These are phyloP conservation scores for Diogma glabrata DNA, from an alignment of 2,888 invertebrate species.

Conservation along the genomic window DNA sequence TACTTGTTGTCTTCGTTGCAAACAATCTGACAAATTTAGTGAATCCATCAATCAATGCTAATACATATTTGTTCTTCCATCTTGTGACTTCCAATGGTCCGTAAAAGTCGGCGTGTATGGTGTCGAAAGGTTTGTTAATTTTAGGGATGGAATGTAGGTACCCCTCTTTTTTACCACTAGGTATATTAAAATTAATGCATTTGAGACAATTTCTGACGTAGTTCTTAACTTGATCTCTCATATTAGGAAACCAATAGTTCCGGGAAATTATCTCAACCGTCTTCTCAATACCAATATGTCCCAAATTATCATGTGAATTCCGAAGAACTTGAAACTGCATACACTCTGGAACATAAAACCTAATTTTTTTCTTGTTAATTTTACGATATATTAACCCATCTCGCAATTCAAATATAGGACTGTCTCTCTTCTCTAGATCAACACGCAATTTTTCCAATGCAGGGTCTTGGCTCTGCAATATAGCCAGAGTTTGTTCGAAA, in stretches of 20 bases:
- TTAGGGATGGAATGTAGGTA: background rate
- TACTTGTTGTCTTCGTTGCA: background rate
- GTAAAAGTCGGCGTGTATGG: constrained; percentile 7
- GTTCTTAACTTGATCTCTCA: background rate
- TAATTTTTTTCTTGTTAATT: background rate
- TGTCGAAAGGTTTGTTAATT: constrained; percentile 7
- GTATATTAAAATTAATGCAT: background rate
- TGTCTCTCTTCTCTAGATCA: background rate
- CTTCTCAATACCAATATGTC: background rate
- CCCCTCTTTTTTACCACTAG: constrained; percentile 2
- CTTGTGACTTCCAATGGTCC: constrained; percentile 14
- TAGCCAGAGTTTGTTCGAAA: background rate
- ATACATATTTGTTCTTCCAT: background rate
- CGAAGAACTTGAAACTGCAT: background rate
- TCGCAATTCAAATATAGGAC: background rate
- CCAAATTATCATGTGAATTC: background rate
- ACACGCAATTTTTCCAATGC: too few relatives aligned
- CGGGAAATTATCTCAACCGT: background rate
- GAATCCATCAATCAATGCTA: background rate
- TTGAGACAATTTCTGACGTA: background rate
- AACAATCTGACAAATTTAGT: constrained; percentile 7
- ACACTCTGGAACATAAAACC: too few relatives aligned
- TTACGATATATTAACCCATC: background rate
- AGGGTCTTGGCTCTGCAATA: background rate
- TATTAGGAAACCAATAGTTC: background rate